Percentiles rank a stretch among this genome's conserved stretches.
Evolutionary conservation across 1,140 invertebrate genomes (phyloP).

Genomic region (Popillia japonica): DNA sequence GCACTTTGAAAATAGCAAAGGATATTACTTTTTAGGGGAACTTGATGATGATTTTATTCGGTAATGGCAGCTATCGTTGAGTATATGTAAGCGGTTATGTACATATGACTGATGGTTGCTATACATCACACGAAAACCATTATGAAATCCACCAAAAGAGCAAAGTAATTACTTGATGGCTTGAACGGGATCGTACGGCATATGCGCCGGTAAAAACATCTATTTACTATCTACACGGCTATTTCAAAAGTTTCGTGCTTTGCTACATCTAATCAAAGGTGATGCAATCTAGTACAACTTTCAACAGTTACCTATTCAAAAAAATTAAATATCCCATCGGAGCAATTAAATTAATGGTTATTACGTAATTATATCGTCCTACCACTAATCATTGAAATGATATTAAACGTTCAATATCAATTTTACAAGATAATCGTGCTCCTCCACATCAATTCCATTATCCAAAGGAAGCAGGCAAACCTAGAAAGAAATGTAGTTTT

Average conservation of each 20-base stretch:
- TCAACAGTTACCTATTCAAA: too few relatives aligned
- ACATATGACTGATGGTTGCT: not conserved
- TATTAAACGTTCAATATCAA: too few relatives aligned
- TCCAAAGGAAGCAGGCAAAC: too few relatives aligned
- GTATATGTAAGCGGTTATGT: not conserved
- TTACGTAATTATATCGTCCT: too few relatives aligned
- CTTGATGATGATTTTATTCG: not conserved
- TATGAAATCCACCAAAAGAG: slow-evolving; percentile 4
- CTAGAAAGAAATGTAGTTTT: too few relatives aligned
- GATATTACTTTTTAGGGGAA: not conserved
- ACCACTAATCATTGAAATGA: too few relatives aligned
- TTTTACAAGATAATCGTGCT: too few relatives aligned
- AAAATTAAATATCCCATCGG: too few relatives aligned
- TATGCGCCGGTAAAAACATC: not conserved
- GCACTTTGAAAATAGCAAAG: not conserved
- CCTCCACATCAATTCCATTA: too few relatives aligned
- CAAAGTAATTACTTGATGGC: slow-evolving; percentile 5
- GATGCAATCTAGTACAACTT: too few relatives aligned
- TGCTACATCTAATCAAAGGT: not conserved
- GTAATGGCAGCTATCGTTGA: not conserved
- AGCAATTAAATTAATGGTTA: too few relatives aligned
- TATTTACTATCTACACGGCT: not conserved
- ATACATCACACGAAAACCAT: not conserved
- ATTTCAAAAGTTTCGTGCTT: not conserved
- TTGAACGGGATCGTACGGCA: not conserved